These are phyloP conservation scores for Macropis europaea DNA, from an alignment of 2,888 invertebrate species.

Conservation along the genomic window DNA sequence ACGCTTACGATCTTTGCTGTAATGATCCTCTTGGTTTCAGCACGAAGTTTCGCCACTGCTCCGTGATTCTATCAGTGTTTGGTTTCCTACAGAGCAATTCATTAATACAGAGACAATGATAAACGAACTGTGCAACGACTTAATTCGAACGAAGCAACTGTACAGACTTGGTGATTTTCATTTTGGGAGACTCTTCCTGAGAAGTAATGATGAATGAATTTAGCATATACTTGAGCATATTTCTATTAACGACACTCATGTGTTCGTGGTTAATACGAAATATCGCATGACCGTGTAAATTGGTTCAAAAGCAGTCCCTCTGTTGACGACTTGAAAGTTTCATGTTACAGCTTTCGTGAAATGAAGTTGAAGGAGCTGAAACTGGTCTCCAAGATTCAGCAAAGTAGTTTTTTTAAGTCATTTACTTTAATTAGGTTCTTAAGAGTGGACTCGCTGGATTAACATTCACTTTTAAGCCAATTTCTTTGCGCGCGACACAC, in stretches of 20 bases:
- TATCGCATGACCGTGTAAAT: slow-evolving; percentile 7
- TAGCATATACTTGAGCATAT: neutral
- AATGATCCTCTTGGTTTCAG: too few relatives aligned
- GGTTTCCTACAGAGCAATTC: neutral
- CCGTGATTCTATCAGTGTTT: neutral
- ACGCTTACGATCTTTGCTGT: too few relatives aligned
- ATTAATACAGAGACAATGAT: neutral
- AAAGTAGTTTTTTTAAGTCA: too few relatives aligned
- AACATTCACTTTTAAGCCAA: neutral
- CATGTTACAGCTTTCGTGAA: too few relatives aligned
- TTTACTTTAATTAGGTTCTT: too few relatives aligned
- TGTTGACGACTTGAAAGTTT: too few relatives aligned
- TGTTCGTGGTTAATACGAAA: slow-evolving; percentile 42
- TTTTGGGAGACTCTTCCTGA: neutral
- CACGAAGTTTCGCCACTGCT: neutral
- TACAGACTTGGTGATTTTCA: neutral
- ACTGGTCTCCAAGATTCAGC: too few relatives aligned
- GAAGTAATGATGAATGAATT: neutral
- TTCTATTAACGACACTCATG: slow-evolving; percentile 26
- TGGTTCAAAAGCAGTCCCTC: neutral
- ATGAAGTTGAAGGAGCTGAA: too few relatives aligned
- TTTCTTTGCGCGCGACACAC: neutral
- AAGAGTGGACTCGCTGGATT: too few relatives aligned
- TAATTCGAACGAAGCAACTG: neutral
- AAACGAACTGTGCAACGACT: too few relatives aligned